phyloP scores from a whole-genome alignment of 1,140 invertebrate genomes.

The Drosophila takahashii region DNA sequence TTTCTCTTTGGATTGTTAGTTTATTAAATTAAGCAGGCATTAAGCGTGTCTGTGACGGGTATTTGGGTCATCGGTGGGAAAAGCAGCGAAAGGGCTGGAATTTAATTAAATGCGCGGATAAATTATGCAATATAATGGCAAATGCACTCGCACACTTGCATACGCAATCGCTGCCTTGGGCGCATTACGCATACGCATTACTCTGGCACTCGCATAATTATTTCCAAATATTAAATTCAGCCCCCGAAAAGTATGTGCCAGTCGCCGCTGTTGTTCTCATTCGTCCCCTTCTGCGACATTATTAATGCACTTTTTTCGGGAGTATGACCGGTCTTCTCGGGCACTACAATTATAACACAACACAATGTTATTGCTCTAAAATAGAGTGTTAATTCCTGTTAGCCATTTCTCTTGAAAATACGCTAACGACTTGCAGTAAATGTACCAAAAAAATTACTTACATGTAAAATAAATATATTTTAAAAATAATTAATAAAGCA shows the following conservation, averaged over 20 bases:
- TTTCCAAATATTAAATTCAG: constrained; percentile 74
- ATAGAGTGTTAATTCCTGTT: neutral
- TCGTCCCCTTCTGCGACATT: constrained; percentile 37
- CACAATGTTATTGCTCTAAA: constrained; percentile 9
- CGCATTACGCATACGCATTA: constrained; percentile 24
- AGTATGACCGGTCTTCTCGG: constrained; percentile 14
- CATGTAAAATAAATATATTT: no score
- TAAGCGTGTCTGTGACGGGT: constrained; percentile 38
- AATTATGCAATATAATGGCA: constrained; percentile 76
- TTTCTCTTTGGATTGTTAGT: constrained; percentile 30
- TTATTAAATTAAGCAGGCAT: constrained; percentile 62
- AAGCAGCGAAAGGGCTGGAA: constrained; percentile 65
- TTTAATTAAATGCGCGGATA: constrained; percentile 78
- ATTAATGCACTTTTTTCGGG: constrained; percentile 66
- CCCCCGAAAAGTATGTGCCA: constrained; percentile 61
- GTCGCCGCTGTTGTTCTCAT: constrained; percentile 18
- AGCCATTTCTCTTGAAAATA: neutral
- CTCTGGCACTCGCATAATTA: constrained; percentile 63
- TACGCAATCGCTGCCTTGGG: constrained; percentile 1
- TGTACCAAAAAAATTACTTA: no score
- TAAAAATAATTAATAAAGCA: no score
- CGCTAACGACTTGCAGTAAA: neutral
- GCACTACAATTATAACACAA: constrained; percentile 44
- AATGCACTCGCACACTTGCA: constrained; percentile 32
- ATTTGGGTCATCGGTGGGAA: constrained; percentile 60